phyloP scores from a whole-genome alignment of 2,888 invertebrate genomes.

The Trimorus sp. region DNA sequence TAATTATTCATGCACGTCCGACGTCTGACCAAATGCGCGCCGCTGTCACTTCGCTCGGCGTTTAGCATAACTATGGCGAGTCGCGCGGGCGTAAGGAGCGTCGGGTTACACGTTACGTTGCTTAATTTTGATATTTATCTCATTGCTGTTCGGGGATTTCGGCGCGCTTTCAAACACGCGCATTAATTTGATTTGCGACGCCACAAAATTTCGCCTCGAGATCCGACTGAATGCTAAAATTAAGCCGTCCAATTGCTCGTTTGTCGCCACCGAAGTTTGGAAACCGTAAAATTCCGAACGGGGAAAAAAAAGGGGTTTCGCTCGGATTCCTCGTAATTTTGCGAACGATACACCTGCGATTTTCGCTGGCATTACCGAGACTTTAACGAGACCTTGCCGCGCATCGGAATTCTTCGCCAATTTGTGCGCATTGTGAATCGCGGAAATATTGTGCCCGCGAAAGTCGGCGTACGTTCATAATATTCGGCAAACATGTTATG shows the following conservation, averaged over 20 bases:
- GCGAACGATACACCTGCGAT: too few relatives aligned
- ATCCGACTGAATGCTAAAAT: too few relatives aligned
- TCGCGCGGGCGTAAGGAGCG: constrained; percentile 67
- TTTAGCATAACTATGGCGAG: constrained; percentile 76
- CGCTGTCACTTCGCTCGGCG: constrained; percentile 73
- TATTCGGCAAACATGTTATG: constrained; percentile 37
- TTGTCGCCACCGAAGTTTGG: too few relatives aligned
- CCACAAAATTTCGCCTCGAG: too few relatives aligned
- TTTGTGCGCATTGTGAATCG: constrained; percentile 30
- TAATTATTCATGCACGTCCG: constrained; percentile 79
- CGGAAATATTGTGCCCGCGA: constrained; percentile 33
- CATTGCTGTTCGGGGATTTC: constrained; percentile 6
- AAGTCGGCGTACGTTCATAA: constrained; percentile 30
- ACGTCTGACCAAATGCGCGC: constrained; percentile 72
- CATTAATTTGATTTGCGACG: too few relatives aligned
- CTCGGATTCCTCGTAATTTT: too few relatives aligned
- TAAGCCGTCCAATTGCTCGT: too few relatives aligned
- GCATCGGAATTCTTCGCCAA: constrained; percentile 18
- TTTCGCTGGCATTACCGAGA: too few relatives aligned
- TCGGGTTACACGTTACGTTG: constrained; percentile 39
- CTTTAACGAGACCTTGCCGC: too few relatives aligned
- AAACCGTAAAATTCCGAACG: too few relatives aligned
- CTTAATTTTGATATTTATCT: constrained; percentile 49
- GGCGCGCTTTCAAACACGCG: too few relatives aligned
- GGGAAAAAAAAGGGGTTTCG: too few relatives aligned